A percentile compares a stretch with the other conserved stretches of the same genome.
These are phyloP conservation scores for Glyptemys insculpta DNA, from an alignment of 2,797 vertebrate genomes.

Conservation along the genomic window DNA sequence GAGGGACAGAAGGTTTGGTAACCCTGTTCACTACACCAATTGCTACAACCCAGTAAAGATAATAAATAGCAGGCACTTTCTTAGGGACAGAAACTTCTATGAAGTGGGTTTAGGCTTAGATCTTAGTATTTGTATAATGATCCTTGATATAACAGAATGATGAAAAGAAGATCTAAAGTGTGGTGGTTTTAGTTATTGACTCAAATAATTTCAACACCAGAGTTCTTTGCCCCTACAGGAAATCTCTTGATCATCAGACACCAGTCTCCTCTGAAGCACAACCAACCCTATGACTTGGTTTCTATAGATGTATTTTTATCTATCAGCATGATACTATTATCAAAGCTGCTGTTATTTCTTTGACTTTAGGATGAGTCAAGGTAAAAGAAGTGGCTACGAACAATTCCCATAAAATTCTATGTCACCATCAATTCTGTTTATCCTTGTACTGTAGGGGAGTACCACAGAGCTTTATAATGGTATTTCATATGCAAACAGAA, in stretches of 20 bases:
- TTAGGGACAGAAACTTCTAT: not conserved
- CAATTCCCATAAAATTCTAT: not conserved
- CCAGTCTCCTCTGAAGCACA: not conserved
- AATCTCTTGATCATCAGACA: not conserved
- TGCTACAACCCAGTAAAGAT: not conserved
- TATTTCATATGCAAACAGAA: not conserved
- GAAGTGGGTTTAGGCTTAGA: not conserved
- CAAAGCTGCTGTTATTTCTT: not conserved
- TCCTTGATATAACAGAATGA: not conserved
- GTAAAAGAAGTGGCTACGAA: not conserved
- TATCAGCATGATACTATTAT: not conserved
- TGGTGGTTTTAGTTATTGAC: not conserved
- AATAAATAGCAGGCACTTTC: not conserved
- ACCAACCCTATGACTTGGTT: not conserved
- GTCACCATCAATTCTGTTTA: not conserved
- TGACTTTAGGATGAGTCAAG: fast-evolving
- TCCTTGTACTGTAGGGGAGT: not conserved
- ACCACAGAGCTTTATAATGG: not conserved
- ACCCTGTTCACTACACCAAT: not conserved
- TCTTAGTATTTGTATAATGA: not conserved
- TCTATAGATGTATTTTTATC: not conserved
- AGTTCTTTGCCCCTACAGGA: not conserved
- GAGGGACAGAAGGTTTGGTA: not conserved
- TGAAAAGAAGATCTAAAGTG: not conserved
- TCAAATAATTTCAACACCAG: not conserved